These are phyloP conservation scores for Troilus luridus DNA, from an alignment of 2,888 invertebrate species.

Conservation along the genomic window DNA sequence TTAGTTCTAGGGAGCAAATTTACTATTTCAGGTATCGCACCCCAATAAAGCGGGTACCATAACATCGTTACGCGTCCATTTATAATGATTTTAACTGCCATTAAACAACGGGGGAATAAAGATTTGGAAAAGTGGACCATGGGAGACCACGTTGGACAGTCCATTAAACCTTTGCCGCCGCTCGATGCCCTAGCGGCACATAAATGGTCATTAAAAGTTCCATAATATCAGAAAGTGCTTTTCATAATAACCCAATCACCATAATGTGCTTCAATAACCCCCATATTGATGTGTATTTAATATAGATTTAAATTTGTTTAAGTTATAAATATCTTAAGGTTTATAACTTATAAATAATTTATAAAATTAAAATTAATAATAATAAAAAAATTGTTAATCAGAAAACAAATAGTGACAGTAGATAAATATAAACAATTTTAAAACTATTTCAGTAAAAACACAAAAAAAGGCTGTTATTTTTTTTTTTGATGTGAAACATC, in stretches of 20 bases:
- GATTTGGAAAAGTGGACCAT: not conserved
- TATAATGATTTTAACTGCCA: not conserved
- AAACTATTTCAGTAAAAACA: too few relatives aligned
- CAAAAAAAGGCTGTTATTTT: too few relatives aligned
- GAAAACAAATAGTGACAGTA: too few relatives aligned
- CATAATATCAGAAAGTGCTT: not conserved
- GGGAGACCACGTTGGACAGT: not conserved
- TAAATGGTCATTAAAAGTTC: slow-evolving; percentile 1
- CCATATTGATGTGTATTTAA: not conserved
- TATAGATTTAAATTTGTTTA: not conserved
- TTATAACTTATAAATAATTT: too few relatives aligned
- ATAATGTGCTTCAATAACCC: not conserved
- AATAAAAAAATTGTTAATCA: too few relatives aligned
- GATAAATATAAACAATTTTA: too few relatives aligned
- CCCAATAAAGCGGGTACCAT: not conserved
- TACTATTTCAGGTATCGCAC: not conserved
- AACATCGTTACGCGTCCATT: not conserved
- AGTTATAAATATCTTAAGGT: too few relatives aligned
- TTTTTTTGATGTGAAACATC: too few relatives aligned
- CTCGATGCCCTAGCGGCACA: not conserved
- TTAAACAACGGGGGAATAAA: not conserved
- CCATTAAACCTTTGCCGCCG: not conserved
- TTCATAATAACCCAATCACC: not conserved
- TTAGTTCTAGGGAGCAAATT: not conserved
- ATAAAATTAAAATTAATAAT: too few relatives aligned